phyloP scores from a whole-genome alignment of 2,113 vertebrate genomes.

The Marmota monax region DNA sequence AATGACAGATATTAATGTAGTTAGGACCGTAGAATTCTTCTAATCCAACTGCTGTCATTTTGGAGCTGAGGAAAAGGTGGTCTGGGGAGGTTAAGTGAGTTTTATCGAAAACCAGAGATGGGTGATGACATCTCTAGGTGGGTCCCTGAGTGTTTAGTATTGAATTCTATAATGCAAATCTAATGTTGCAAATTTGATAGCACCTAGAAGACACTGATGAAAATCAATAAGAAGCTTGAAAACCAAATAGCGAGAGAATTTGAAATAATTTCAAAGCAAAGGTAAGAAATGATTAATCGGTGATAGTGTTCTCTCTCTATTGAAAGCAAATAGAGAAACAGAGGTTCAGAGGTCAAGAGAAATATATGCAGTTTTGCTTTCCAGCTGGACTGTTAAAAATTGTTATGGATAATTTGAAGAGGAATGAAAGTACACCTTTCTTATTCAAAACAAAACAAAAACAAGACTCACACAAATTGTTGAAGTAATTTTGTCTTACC shows the following conservation, averaged over 20 bases:
- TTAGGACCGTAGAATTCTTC: constrained; percentile 42
- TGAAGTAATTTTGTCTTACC: constrained; percentile 24
- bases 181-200: constrained; percentile 37
- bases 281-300: background rate
- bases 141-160: constrained; percentile 29
- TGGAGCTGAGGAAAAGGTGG: background rate
- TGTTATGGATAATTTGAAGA: constrained; percentile 16
- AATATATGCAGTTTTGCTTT: background rate
- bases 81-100: constrained; percentile 32
- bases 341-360: background rate
- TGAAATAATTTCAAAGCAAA: constrained; percentile 53
- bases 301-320: background rate
- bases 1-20: constrained; percentile 33
- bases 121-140: constrained; percentile 28
- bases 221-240: constrained; percentile 42
- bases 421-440: background rate
- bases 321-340: constrained; percentile 16
- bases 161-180: constrained; percentile 35
- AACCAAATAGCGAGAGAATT: constrained; percentile 39
- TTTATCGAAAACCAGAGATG: background rate
- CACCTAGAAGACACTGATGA: background rate
- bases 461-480: background rate
- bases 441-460: constrained; percentile 43
- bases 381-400: background rate
- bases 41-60: constrained; percentile 56